These are phyloP conservation scores for Hexactinellida sp. DNA, from an alignment of 37 sponge, comb jelly and placozoan genomes.

Conservation along the genomic window DNA sequence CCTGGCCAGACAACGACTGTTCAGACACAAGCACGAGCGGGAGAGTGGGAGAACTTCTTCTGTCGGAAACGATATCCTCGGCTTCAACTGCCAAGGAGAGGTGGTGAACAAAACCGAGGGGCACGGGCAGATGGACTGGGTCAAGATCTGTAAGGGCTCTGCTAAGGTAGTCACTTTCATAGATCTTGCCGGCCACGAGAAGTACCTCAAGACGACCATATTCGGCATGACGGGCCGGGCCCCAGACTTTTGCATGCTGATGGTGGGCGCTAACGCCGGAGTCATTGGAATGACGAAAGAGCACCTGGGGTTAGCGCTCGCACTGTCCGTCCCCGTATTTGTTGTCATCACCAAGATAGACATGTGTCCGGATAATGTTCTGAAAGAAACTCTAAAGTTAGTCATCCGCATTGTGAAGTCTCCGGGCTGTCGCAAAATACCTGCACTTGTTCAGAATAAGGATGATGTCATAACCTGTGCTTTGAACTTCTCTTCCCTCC, in stretches of 20 bases:
- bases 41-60: constrained; percentile 93
- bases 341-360: constrained; percentile 98
- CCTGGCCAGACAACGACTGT: constrained; percentile 74
- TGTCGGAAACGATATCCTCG: constrained; percentile 96
- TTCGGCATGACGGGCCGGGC: constrained; percentile 99
- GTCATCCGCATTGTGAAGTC: constrained; percentile 82
- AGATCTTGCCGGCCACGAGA: constrained; percentile 94
- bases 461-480: constrained; percentile 94
- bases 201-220: constrained; percentile 90
- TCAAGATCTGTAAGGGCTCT: constrained; percentile 65
- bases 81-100: constrained; percentile 71
- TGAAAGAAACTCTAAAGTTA: constrained; percentile 85
- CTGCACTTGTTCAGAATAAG: constrained; percentile 63
- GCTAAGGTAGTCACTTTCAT: constrained; percentile 90
- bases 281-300: constrained; percentile 31
- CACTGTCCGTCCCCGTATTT: constrained; percentile 95
- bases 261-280: constrained; percentile 34
- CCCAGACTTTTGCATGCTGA: constrained; percentile 98
- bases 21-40: constrained; percentile 96
- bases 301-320: constrained; percentile 90
- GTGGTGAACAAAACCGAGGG: constrained; percentile 78
- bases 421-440: constrained; percentile 96
- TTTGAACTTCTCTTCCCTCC: constrained; percentile 80
- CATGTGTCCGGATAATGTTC: constrained; percentile 97
- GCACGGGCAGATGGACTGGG: constrained; percentile 83